Conservation (phyloP, 2,888 invertebrate genomes). For the Stenotaenia linearis region DNA sequence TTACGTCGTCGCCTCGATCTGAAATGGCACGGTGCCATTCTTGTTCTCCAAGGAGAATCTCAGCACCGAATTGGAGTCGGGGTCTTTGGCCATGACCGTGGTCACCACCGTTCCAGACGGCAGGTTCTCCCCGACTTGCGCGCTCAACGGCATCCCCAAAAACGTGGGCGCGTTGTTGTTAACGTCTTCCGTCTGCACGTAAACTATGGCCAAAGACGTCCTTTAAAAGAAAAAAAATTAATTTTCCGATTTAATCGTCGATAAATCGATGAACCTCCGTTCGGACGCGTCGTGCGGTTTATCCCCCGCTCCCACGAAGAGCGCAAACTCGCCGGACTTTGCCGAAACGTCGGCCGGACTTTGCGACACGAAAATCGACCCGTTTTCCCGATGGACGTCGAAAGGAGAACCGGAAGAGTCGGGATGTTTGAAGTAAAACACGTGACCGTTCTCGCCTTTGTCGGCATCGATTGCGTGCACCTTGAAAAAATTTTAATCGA, state of each 20-base stretch:
- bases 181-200: slow-evolving; percentile 37
- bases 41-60: background rate
- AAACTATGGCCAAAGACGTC: slow-evolving; percentile 36
- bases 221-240: no score
- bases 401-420: slow-evolving; percentile 40
- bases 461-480: slow-evolving; percentile 79
- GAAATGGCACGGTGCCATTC: slow-evolving; percentile 26
- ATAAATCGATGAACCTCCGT: slow-evolving; percentile 61
- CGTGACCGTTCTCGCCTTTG: slow-evolving; percentile 67
- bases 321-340: slow-evolving; percentile 56
- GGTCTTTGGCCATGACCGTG: slow-evolving; percentile 29
- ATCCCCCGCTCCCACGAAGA: slow-evolving; percentile 78
- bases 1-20: background rate
- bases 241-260: no score
- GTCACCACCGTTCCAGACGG: slow-evolving; percentile 34
- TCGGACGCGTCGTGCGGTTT: slow-evolving; percentile 78
- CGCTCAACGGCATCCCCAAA: slow-evolving; percentile 34
- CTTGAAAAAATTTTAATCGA: slow-evolving; percentile 39
- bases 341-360: slow-evolving; percentile 54
- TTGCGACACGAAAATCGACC: slow-evolving; percentile 40
- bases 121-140: slow-evolving; percentile 35
- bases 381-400: slow-evolving; percentile 41
- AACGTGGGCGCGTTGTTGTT: slow-evolving; percentile 39
- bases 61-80: slow-evolving; percentile 5
- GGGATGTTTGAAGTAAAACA: slow-evolving; percentile 65